Percentiles rank a stretch among this genome's conserved stretches.
These are phyloP conservation scores for Pseudococcus viburni DNA, from an alignment of 2,888 invertebrate genomes.

Conservation along the genomic window DNA sequence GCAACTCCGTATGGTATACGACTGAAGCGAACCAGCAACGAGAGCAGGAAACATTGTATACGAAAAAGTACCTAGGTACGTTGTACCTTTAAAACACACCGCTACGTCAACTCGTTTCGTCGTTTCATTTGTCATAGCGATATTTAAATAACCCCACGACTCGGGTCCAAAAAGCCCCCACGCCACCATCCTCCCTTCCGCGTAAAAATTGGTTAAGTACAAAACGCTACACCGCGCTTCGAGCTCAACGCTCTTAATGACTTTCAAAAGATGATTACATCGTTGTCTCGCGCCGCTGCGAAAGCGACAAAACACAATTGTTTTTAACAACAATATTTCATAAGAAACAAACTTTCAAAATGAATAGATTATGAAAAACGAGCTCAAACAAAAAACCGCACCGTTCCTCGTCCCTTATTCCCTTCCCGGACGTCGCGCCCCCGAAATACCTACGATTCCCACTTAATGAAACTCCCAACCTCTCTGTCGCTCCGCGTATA, in stretches of 20 bases:
- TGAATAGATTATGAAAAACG: slow-evolving; percentile 49
- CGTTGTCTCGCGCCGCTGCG: background rate
- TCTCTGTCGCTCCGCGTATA: background rate
- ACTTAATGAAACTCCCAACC: slow-evolving; percentile 4
- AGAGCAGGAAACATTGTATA: background rate
- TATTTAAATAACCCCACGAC: background rate
- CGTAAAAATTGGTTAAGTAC: slow-evolving; percentile 17
- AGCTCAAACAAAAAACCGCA: slow-evolving; percentile 34
- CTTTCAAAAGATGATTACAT: slow-evolving; percentile 41
- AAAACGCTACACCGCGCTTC: background rate
- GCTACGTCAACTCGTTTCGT: slow-evolving; percentile 2
- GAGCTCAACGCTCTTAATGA: background rate
- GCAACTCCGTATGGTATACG: background rate
- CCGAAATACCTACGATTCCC: background rate
- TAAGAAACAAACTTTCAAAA: slow-evolving; percentile 37
- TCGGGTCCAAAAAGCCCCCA: slow-evolving; percentile 1
- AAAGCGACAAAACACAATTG: slow-evolving; percentile 35
- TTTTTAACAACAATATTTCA: slow-evolving; percentile 41
- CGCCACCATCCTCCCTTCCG: background rate
- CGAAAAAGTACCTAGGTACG: background rate
- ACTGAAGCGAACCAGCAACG: background rate
- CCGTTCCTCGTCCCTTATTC: no score
- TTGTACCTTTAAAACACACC: background rate
- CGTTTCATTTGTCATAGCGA: slow-evolving; percentile 23
- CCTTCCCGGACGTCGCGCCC: background rate